Base-by-base conservation (phyloP, 1,140 invertebrate species). In the Euglossa dilemma region DNA sequence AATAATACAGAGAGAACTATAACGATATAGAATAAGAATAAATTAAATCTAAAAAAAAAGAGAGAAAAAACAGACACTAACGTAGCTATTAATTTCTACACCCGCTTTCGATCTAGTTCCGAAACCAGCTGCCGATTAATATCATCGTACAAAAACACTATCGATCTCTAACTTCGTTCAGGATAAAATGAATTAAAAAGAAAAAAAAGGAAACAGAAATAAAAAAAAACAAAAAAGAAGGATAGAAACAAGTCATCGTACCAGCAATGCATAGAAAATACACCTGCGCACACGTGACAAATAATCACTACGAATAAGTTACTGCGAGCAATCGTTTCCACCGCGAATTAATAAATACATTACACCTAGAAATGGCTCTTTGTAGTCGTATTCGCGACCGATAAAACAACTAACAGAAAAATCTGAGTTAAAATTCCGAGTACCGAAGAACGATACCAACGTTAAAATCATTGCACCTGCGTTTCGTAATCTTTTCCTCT, bases 201-300 rank as follows among this genome's bases (percentile, higher is more conserved):
- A n/a, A 23, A 18, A n/a, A 14, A 52, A 20, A n/a, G n/a, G n/a
- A n/a, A n/a, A n/a, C n/a, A n/a, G 28, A 71, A 47, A 6, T 23
- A 18, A 3, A 54, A 43, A 50, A 18, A 67, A 45, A 0, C 4
- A 12, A 66, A 3, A 20, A n/a, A 6, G 7, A 67, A 47, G n/a
- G 57, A 67, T 18, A 14, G 43, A 28, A 0, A 61, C 2, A 50
- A 75, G n/a, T 25, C 16, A 20, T 45, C 56, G 14, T 23, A 6
- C 6, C 61, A 43, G 9, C 8, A 28, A 20, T 36, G 52, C 47
- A 20, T 23, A 2, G 36, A 14, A 71, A 54, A 36, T 8, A 54
- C 9, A 20, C 20, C 16, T 45, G 73, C 73, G 57, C 14, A 75
- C n/a, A 63, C 43, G 18, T 59, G 73, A 61, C 16, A 75, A 63